Conservation (phyloP, 2,888 invertebrate genomes). For the Kryphioiulus occultus region DNA sequence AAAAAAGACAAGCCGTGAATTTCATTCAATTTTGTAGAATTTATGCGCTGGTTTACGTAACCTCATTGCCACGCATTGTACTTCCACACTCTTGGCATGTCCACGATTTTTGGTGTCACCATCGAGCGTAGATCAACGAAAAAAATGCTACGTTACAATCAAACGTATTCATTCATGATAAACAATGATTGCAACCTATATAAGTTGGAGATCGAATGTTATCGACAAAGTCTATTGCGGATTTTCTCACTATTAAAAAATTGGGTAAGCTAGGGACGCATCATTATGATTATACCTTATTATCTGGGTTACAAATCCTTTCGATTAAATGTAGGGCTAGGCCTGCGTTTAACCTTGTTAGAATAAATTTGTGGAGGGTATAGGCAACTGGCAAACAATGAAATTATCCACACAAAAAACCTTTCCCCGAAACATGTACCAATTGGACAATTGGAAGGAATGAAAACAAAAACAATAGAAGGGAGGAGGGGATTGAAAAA, state of each 20-base stretch:
- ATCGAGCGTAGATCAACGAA: not conserved
- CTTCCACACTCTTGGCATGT: no score
- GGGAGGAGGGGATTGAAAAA: not conserved
- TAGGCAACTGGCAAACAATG: not conserved
- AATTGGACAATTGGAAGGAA: not conserved
- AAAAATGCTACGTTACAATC: not conserved
- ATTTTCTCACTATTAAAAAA: not conserved
- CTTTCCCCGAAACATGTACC: not conserved
- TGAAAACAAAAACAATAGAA: conserved; percentile 10
- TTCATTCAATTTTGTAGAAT: not conserved
- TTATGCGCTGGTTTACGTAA: not conserved
- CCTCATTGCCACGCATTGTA: not conserved
- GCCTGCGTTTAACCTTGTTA: not conserved
- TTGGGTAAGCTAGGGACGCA: not conserved
- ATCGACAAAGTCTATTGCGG: not conserved
- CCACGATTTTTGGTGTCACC: not conserved
- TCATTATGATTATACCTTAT: not conserved
- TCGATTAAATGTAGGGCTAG: conserved; percentile 2
- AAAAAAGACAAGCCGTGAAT: no score
- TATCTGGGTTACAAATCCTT: conserved; percentile 14
- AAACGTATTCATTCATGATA: not conserved
- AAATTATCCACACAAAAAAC: not conserved
- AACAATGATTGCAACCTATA: not conserved
- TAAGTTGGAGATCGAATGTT: not conserved
- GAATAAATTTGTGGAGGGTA: not conserved